These are phyloP conservation scores for Diuraphis noxia DNA, from an alignment of 1,140 invertebrate genomes.

Conservation along the genomic window DNA sequence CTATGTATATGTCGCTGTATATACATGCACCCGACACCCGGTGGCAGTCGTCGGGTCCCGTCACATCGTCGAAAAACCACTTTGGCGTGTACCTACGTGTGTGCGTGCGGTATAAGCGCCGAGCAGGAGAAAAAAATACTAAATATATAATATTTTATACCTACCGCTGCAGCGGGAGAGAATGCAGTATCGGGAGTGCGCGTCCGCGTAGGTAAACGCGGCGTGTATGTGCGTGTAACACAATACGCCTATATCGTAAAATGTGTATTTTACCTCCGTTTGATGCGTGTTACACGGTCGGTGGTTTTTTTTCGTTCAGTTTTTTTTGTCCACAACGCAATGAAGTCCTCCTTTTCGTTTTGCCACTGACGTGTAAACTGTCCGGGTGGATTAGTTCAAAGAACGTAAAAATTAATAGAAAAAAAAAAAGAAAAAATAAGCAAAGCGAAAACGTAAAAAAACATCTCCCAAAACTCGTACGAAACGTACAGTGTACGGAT, in stretches of 20 bases:
- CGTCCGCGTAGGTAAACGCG: background rate
- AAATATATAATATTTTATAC: background rate
- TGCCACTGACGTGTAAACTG: conserved; percentile 33
- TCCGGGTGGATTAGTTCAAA: conserved; percentile 40
- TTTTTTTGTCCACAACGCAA: background rate
- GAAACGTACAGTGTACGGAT: background rate
- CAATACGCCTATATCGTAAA: conserved; percentile 16
- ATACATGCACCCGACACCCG: background rate
- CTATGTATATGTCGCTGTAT: background rate
- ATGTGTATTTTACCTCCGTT: conserved; percentile 11
- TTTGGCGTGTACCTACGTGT: background rate
- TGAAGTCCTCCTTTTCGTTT: conserved; percentile 41
- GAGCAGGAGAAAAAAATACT: background rate
- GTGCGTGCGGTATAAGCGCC: background rate
- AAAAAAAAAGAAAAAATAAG: background rate
- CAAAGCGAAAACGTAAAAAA: background rate
- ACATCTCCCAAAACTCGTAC: background rate
- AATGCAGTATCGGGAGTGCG: background rate
- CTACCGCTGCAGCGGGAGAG: background rate
- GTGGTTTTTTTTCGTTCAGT: background rate
- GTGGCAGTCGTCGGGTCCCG: background rate
- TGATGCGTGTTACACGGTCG: conserved; percentile 23
- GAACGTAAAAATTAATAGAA: background rate
- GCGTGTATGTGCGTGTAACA: background rate
- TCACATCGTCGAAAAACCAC: background rate